phyloP scores from a whole-genome alignment of 2,797 vertebrate species.

The Vultur gryphus region DNA sequence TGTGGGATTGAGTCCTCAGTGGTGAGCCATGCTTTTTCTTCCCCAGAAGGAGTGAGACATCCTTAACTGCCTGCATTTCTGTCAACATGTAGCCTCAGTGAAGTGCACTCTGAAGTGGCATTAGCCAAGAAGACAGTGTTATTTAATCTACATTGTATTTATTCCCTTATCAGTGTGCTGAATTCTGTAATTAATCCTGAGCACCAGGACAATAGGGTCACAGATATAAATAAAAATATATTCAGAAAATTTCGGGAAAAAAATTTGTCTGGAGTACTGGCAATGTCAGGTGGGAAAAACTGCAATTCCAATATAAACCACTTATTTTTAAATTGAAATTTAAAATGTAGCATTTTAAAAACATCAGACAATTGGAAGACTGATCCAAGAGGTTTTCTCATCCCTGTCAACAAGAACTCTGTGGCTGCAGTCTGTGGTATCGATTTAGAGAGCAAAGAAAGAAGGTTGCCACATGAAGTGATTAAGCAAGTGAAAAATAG shows the following conservation, averaged over 20 bases:
- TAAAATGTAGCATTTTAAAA: not conserved
- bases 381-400: not conserved
- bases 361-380: not conserved
- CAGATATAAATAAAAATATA: not conserved
- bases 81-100: not conserved
- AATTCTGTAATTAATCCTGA: not conserved
- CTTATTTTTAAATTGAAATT: not conserved
- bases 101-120: not conserved
- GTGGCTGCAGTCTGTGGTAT: not conserved
- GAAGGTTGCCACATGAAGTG: not conserved
- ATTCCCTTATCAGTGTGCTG: not conserved
- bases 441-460: not conserved
- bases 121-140: not conserved
- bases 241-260: not conserved
- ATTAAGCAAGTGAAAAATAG: constrained; percentile 1
- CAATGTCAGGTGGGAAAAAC: not conserved
- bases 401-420: not conserved
- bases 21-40: not conserved
- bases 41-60: not conserved
- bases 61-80: not conserved
- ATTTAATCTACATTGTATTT: not conserved
- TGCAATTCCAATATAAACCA: not conserved
- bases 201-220: not conserved
- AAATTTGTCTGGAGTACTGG: not conserved
- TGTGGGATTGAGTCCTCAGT: not conserved